A percentile compares a stretch with the other conserved stretches of the same genome.
phyloP scores from a whole-genome alignment of 2,113 vertebrate genomes.

The Pagrus major region DNA sequence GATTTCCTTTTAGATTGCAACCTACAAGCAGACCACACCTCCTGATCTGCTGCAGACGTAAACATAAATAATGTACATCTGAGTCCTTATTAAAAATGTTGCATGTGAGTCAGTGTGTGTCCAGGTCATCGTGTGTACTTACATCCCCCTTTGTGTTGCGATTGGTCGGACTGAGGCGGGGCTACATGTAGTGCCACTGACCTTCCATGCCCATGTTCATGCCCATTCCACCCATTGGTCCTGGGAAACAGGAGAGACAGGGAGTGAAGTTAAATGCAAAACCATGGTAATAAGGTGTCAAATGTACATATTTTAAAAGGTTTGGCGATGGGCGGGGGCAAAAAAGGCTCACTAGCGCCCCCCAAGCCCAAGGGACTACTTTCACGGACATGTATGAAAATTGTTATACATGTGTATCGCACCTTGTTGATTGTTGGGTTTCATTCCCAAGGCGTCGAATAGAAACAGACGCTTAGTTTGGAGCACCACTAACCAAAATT shows the following conservation, averaged over 20 bases:
- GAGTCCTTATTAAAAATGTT: background rate
- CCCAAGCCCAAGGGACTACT: too few species aligned
- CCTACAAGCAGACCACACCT: background rate
- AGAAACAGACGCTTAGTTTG: too few species aligned
- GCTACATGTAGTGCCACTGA: constrained; percentile 99
- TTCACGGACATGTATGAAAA: too few species aligned
- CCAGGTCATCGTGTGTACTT: constrained; percentile 93
- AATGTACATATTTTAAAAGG: too few species aligned
- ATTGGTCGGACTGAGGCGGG: constrained; percentile 93
- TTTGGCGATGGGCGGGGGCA: too few species aligned
- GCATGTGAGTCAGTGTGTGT: constrained; percentile 56
- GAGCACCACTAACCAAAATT: too few species aligned
- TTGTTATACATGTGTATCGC: too few species aligned
- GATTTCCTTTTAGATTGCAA: background rate
- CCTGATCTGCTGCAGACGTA: background rate
- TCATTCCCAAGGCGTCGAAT: too few species aligned
- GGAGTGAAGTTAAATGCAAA: background rate
- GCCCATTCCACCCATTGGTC: constrained; percentile 99
- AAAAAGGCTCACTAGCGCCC: too few species aligned
- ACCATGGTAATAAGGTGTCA: background rate
- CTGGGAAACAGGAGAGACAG: constrained; percentile 82
- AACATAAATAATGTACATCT: background rate
- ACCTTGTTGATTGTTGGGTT: too few species aligned
- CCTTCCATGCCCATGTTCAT: constrained; percentile 99
- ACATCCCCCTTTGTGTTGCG: constrained; percentile 97